Evolutionary conservation across 2,113 vertebrate species (phyloP).

Genomic region (Gallinago paraguaiae): DNA sequence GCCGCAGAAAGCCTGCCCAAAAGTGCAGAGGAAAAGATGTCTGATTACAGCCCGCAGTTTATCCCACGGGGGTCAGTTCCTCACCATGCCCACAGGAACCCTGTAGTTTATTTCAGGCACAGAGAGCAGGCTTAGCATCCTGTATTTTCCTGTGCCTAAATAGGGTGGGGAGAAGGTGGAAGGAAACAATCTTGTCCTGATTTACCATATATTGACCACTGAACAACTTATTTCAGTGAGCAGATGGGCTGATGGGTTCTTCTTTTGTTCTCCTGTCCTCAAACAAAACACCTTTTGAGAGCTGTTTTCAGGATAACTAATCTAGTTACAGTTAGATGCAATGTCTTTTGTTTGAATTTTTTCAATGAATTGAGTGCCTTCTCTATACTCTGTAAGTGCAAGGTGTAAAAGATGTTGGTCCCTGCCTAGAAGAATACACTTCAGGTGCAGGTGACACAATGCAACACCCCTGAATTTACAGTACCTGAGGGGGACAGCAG

Average conservation of each 20-base stretch:
- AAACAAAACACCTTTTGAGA: background rate
- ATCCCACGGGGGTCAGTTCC: background rate
- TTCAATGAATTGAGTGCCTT: background rate
- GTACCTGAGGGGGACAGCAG: background rate
- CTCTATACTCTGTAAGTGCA: background rate
- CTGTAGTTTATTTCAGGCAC: background rate
- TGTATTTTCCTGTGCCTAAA: background rate
- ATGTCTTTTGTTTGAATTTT: background rate
- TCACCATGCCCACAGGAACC: background rate
- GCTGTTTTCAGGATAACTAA: background rate
- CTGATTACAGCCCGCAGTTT: background rate
- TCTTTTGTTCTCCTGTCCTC: background rate
- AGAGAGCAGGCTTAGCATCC: background rate
- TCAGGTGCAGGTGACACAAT: background rate
- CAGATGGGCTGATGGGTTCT: background rate
- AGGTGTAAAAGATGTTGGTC: background rate
- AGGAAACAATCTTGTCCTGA: background rate
- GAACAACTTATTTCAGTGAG: background rate
- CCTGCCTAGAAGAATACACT: background rate
- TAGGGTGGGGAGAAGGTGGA: background rate
- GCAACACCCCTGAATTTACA: background rate
- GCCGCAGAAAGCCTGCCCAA: background rate
- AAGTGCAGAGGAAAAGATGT: background rate
- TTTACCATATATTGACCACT: background rate
- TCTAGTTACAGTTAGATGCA: background rate